phyloP scores from a whole-genome alignment of 2,888 invertebrate genomes.

The Notodonta dromedarius region DNA sequence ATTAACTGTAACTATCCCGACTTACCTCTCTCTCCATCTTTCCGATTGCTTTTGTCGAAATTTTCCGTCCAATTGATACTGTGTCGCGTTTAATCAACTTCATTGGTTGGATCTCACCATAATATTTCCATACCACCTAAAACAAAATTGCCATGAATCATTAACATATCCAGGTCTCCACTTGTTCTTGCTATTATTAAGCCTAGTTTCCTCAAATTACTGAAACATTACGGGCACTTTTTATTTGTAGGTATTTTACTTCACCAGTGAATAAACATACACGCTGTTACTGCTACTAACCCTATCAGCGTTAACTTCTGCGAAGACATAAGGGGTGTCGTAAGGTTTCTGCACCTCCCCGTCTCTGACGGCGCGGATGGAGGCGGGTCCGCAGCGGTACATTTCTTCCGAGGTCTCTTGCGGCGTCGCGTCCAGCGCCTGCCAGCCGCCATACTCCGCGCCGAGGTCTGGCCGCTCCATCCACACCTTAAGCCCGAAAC shows the following conservation, averaged over 20 bases:
- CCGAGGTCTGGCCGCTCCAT: slow-evolving; percentile 94
- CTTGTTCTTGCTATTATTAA: too few species aligned
- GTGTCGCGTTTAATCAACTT: slow-evolving; percentile 92
- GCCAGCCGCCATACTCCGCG: slow-evolving; percentile 94
- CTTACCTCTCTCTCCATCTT: slow-evolving; percentile 88
- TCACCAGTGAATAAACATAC: too few species aligned
- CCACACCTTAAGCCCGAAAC: slow-evolving; percentile 86
- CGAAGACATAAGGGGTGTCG: slow-evolving; percentile 93
- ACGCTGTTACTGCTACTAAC: slow-evolving; percentile 52
- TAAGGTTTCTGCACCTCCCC: slow-evolving; percentile 93
- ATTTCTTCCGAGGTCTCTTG: slow-evolving; percentile 93
- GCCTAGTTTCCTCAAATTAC: too few species aligned
- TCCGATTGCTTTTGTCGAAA: slow-evolving; percentile 94
- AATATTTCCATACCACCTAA: slow-evolving; percentile 93
- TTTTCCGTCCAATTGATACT: slow-evolving; percentile 90
- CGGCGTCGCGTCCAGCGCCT: slow-evolving; percentile 96
- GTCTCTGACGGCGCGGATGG: slow-evolving; percentile 91
- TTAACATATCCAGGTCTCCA: too few species aligned
- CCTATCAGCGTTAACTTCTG: slow-evolving; percentile 97
- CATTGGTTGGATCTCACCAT: slow-evolving; percentile 92
- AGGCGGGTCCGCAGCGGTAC: slow-evolving; percentile 95
- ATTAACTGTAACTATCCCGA: not conserved
- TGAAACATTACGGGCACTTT: too few species aligned
- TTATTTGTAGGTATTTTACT: too few species aligned
- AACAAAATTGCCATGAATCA: not conserved